Base-by-base conservation (phyloP, 2,113 vertebrate species). In the Athene cunicularia region DNA sequence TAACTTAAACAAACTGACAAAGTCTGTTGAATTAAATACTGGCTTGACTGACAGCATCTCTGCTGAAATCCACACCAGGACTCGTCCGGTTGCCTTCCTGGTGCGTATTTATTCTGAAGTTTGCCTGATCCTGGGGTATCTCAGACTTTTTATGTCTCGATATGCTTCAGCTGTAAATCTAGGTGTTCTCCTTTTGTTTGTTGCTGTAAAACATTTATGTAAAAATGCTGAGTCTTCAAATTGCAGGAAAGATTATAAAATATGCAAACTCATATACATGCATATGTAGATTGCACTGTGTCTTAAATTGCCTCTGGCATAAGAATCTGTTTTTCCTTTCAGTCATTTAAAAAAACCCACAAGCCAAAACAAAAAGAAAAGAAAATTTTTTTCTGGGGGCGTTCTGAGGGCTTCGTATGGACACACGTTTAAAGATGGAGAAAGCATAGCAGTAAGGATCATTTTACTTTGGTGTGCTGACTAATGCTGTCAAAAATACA, bases 21-120 rank as follows among this genome's bases (percentile, higher is more conserved):
- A 87, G 27, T 80, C 71, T 95, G 30, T 88, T 82, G 66, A 82
- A 89, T 97, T 92, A 85, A 94, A 56, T 91, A 43, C 18, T 62
- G 14, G 5, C 41, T 75, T 89, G 88, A 94, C 23, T 87, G 93
- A 73, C 60, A 88, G 20, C 49, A 39, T 59, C 59, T 64, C 56
- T 56, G 47, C 73, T 56, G 80, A 91, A 87, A 79, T 80, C 66
- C 32, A 67, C 81, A 88, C 68, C 66, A 72, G 60, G 55, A 53
- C 28, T 27, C n/a, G 49, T 76, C 88, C 52, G 83, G 0, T n/a
- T 91, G 81, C 52, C 33, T 80, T 79, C 37, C 67, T 90, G 77
- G 85, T 81, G 50, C 23, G 62, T 47, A 80, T 82, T 91, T 87
- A 60, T 85, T 56, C 50, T 81, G 72, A 74, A 82, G 52, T 49